phyloP scores from a whole-genome alignment of 2,888 invertebrate species.

The Drosophila lutescens region DNA sequence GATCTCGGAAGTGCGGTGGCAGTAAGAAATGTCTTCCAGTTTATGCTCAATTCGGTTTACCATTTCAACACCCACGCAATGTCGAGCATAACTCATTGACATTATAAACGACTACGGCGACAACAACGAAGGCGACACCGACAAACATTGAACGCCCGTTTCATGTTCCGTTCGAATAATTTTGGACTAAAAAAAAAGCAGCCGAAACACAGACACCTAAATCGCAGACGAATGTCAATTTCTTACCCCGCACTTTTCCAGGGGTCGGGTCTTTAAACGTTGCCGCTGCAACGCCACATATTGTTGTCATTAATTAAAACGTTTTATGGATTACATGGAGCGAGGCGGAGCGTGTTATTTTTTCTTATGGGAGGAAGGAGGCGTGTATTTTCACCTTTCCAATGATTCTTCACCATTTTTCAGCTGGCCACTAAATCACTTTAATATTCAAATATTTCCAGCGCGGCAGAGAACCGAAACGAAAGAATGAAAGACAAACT shows the following conservation, averaged over 20 bases:
- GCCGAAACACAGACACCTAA: constrained; percentile 39
- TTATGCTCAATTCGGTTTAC: constrained; percentile 49
- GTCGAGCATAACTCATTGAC: constrained; percentile 64
- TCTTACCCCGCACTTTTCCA: constrained; percentile 39
- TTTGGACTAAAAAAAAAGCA: constrained; percentile 29
- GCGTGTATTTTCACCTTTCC: constrained; percentile 52
- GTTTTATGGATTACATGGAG: constrained; percentile 78
- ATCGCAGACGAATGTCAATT: constrained; percentile 56
- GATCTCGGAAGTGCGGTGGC: constrained; percentile 13
- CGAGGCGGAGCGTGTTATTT: constrained; percentile 36
- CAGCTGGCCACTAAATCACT: constrained; percentile 77
- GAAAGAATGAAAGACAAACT: constrained; percentile 45
- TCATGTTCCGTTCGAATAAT: constrained; percentile 62
- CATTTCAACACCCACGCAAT: constrained; percentile 63
- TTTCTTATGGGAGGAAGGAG: constrained; percentile 7
- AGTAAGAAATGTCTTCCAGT: constrained; percentile 19
- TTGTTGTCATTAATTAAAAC: constrained; percentile 80
- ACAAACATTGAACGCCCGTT: constrained; percentile 51
- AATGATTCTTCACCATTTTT: constrained; percentile 77
- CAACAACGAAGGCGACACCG: constrained; percentile 34
- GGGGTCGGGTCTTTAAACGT: constrained; percentile 44
- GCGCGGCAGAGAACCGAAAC: constrained; percentile 33
- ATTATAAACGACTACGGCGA: constrained; percentile 56
- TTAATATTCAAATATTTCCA: constrained; percentile 73
- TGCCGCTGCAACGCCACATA: constrained; percentile 70